Conservation (phyloP, 2,797 vertebrate genomes). For the Phaenicophaeus curvirostris region DNA sequence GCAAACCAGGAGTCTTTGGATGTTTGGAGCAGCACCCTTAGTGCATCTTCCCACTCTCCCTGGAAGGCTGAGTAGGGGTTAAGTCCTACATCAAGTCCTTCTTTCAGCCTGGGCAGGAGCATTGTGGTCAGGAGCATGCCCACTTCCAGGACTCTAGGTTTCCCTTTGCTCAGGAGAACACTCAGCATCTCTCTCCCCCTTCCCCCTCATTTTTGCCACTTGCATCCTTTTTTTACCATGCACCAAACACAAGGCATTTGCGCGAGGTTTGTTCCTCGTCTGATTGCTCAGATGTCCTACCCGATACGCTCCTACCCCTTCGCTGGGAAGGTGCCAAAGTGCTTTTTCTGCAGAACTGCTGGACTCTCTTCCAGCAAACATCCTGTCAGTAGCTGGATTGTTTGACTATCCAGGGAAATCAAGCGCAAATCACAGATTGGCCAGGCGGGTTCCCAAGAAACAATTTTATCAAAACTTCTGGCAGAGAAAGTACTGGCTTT, state of each 20-base stretch:
- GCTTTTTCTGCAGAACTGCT: slow-evolving; percentile 18
- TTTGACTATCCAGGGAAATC: slow-evolving; percentile 11
- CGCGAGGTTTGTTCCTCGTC: neutral
- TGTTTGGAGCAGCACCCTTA: neutral
- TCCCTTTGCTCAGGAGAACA: neutral
- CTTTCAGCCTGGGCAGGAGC: neutral
- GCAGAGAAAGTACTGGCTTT: neutral
- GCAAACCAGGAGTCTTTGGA: neutral
- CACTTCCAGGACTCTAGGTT: neutral
- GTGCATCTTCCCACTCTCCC: neutral
- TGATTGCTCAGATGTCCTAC: neutral
- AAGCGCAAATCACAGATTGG: neutral
- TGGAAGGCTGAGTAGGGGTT: neutral
- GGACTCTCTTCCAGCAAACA: neutral
- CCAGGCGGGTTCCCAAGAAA: neutral
- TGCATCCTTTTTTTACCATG: neutral
- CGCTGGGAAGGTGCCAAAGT: neutral
- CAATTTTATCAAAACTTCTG: slow-evolving; percentile 1
- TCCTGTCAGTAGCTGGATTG: slow-evolving; percentile 21
- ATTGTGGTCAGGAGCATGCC: neutral
- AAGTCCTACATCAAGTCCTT: neutral
- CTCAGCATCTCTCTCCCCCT: neutral
- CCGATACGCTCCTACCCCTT: fast-evolving
- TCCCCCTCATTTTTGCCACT: neutral
- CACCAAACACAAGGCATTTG: neutral